Evolutionary conservation across 2,888 invertebrate species (phyloP).

Genomic region (Athalia cordata): DNA sequence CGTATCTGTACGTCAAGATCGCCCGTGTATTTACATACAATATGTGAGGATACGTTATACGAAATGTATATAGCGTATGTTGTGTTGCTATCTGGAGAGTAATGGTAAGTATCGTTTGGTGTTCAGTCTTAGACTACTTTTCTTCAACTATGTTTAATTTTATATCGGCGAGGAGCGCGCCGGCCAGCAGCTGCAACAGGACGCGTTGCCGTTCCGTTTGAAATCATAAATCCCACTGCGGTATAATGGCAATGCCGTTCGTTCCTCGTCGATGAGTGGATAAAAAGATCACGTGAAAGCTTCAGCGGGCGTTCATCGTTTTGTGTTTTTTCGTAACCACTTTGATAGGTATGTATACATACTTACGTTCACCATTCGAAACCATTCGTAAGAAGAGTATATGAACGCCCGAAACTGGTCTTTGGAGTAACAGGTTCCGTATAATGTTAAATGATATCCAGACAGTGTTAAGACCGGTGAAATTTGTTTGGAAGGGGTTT

Average conservation of each 20-base stretch:
- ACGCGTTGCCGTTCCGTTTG: slow-evolving; percentile 32
- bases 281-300: slow-evolving; percentile 36
- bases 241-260: background rate
- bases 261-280: slow-evolving; percentile 26
- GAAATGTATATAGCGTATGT: background rate
- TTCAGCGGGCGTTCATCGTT: background rate
- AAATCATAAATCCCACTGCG: slow-evolving; percentile 32
- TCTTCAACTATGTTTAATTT: slow-evolving; percentile 5
- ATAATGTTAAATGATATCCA: background rate
- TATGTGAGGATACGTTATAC: background rate
- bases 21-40: background rate
- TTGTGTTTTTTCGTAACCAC: slow-evolving; percentile 9
- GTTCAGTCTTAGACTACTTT: slow-evolving; percentile 33
- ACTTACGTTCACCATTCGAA: slow-evolving; percentile 3
- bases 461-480: no score
- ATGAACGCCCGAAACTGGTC: background rate
- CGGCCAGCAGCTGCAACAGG: background rate
- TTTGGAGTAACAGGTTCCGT: slow-evolving; percentile 12
- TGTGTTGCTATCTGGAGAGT: background rate
- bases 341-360: background rate
- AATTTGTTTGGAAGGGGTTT: background rate
- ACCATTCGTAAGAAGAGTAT: background rate
- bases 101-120: background rate
- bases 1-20: background rate
- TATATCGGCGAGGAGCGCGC: no score